Conservation (phyloP, 2,113 vertebrate genomes). For the Sorex araneus region DNA sequence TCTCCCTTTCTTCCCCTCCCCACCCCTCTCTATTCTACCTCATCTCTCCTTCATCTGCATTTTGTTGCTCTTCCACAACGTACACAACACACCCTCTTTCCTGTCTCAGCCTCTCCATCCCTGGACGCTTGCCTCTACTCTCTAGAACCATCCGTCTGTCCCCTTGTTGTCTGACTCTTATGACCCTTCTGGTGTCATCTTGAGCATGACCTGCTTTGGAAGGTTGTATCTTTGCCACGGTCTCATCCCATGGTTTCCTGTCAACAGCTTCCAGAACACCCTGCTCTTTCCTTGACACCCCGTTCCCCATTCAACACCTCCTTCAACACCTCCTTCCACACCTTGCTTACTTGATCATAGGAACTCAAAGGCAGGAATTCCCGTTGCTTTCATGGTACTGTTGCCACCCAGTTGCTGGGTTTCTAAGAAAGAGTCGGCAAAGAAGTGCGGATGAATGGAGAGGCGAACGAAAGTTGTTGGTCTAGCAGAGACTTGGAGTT, state of each 20-base stretch:
- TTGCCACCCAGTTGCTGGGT: background rate
- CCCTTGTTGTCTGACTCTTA: background rate
- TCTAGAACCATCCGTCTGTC: background rate
- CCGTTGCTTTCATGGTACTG: too few species aligned
- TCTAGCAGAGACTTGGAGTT: constrained; percentile 47
- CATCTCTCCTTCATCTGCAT: background rate
- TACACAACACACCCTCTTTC: background rate
- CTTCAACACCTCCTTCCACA: background rate
- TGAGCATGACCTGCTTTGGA: background rate
- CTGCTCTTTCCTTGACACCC: background rate
- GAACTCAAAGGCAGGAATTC: background rate
- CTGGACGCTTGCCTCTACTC: background rate
- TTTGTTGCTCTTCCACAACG: background rate
- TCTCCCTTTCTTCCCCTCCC: background rate
- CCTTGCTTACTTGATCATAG: background rate
- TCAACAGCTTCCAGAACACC: background rate
- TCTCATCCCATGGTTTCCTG: background rate
- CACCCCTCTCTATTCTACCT: too few species aligned
- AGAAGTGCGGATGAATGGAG: background rate
- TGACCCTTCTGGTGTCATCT: background rate
- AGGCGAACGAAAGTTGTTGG: constrained; percentile 16
- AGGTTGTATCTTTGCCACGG: background rate
- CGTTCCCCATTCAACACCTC: background rate
- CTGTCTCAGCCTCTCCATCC: background rate
- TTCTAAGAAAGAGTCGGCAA: background rate